Conservation (phyloP, 2,113 vertebrate genomes). For the Paraplagusia blochii region DNA sequence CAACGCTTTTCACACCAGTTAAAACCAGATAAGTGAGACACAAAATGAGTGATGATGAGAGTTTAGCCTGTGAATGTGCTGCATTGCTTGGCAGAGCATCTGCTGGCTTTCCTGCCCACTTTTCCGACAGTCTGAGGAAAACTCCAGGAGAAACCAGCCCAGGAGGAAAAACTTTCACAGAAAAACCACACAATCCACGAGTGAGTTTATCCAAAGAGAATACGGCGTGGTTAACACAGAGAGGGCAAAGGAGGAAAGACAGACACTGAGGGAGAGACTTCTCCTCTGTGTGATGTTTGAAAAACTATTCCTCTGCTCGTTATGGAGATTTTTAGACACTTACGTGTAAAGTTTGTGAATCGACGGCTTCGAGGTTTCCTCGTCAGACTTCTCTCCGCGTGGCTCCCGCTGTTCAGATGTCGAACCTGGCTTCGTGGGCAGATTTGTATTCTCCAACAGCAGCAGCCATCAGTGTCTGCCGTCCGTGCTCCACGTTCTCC, state of each 20-base stretch:
- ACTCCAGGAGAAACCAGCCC: background rate
- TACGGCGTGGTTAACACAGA: no score
- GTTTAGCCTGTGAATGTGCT: background rate
- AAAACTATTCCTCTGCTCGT: background rate
- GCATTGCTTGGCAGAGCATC: constrained; percentile 26
- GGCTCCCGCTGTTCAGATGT: no score
- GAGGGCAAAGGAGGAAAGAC: background rate
- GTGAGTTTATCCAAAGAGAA: no score
- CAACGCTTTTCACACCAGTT: no score
- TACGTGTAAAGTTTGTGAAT: constrained; percentile 29
- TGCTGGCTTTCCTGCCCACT: constrained; percentile 55
- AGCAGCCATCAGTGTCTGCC: constrained; percentile 17
- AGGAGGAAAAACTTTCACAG: background rate
- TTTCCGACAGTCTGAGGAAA: constrained; percentile 17
- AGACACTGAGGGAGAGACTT: background rate
- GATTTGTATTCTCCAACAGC: background rate
- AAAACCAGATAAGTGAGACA: no score
- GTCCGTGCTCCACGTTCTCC: constrained; percentile 61
- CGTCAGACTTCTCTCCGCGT: no score
- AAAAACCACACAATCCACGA: background rate
- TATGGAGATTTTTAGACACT: constrained; percentile 17
- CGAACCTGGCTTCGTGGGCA: no score
- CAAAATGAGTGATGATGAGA: no score
- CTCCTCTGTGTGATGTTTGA: background rate
- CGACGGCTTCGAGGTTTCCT: no score